These are phyloP conservation scores for Chroicocephalus ridibundus DNA, from an alignment of 2,113 vertebrate genomes.

Conservation along the genomic window DNA sequence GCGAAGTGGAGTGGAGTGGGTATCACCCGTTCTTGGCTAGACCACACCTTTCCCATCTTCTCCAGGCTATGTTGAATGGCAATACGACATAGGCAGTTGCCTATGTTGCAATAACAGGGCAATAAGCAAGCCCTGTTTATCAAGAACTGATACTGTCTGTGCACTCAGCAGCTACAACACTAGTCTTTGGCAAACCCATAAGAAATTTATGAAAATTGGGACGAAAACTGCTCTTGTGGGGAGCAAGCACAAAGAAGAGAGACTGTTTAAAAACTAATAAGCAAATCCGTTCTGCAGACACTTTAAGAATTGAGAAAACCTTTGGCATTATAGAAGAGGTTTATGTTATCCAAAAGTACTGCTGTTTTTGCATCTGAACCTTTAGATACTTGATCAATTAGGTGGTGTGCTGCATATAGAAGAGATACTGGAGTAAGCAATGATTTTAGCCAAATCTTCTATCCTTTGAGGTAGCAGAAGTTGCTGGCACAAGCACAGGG, in stretches of 20 bases:
- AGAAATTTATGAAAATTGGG: not conserved
- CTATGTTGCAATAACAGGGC: no score
- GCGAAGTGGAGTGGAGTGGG: not conserved
- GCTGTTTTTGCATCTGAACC: not conserved
- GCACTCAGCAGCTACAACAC: not conserved
- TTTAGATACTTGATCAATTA: not conserved
- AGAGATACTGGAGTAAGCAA: not conserved
- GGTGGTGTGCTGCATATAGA: not conserved
- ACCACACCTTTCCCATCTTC: not conserved
- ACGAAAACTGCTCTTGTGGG: not conserved
- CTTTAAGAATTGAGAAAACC: not conserved
- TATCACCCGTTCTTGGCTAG: no score
- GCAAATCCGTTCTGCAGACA: not conserved
- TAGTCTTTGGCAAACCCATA: not conserved
- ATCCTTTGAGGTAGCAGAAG: not conserved
- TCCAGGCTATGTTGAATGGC: accelerated
- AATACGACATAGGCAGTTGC: no score
- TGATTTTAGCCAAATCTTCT: not conserved
- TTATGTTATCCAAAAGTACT: not conserved
- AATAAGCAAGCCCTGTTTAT: not conserved
- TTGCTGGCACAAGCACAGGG: not conserved
- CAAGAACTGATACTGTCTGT: not conserved
- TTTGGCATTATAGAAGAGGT: not conserved
- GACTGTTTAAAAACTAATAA: not conserved
- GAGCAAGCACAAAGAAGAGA: not conserved